Conservation (phyloP, 2,113 vertebrate genomes). For the Grammomys dolichurus region DNA sequence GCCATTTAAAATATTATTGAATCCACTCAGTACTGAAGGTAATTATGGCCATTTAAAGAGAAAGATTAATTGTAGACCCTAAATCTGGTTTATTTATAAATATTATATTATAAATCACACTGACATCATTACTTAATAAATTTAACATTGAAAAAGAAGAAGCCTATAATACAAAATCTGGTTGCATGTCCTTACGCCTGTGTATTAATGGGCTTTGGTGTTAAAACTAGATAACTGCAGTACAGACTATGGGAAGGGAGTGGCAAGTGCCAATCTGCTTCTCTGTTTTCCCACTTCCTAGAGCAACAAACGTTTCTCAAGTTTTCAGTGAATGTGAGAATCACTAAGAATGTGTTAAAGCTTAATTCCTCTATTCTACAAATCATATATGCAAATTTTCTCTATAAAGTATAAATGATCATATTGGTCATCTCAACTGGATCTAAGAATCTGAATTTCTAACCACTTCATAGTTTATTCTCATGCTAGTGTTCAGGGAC, state of each 20-base stretch:
- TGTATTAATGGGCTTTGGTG: neutral
- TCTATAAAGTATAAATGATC: neutral
- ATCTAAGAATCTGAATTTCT: neutral
- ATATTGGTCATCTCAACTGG: accelerated
- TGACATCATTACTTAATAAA: neutral
- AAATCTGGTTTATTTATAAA: neutral
- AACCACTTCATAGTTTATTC: neutral
- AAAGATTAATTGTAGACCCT: neutral
- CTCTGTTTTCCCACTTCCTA: neutral
- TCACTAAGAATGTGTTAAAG: neutral
- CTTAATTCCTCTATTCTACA: neutral
- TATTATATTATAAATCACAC: neutral
- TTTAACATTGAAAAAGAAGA: neutral
- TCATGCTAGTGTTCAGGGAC: neutral
- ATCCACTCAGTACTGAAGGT: neutral
- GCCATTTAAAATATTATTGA: neutral
- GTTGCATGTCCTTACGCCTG: neutral
- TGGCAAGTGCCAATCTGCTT: neutral
- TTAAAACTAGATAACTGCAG: neutral
- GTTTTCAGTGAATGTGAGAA: neutral
- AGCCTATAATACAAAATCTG: neutral
- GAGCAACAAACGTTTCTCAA: neutral
- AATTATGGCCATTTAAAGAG: neutral
- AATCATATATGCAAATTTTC: neutral
- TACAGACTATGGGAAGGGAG: neutral